Percentiles rank a stretch among this genome's conserved stretches.
These are phyloP conservation scores for Callocephalon fimbriatum DNA, from an alignment of 2,113 vertebrate genomes.

Conservation along the genomic window DNA sequence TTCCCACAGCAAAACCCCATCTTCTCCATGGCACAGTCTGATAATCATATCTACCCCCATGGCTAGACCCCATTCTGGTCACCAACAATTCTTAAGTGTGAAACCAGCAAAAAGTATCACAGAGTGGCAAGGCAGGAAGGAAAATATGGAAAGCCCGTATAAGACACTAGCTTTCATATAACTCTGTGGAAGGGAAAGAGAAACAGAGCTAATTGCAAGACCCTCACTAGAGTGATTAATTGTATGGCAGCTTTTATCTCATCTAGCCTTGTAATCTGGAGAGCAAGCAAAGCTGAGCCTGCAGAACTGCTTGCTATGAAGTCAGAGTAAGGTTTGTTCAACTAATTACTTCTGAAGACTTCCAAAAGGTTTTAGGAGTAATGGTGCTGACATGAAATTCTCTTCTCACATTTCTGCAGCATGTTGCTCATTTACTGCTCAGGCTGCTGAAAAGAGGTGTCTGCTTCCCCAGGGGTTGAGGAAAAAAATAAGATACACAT, in stretches of 20 bases:
- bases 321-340: background rate
- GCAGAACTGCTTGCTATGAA: background rate
- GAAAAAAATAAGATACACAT: background rate
- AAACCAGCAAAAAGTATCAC: background rate
- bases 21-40: too few relatives aligned
- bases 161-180: rapidly evolving
- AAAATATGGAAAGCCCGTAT: background rate
- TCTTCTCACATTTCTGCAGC: rapidly evolving
- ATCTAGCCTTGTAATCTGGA: background rate
- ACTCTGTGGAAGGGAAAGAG: background rate
- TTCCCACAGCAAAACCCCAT: too few relatives aligned
- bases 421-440: background rate
- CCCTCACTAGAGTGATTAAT: background rate
- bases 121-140: background rate
- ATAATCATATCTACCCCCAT: too few relatives aligned
- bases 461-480: background rate
- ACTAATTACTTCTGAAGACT: background rate
- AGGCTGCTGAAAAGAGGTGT: background rate
- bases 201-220: background rate
- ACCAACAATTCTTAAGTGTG: background rate
- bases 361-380: background rate
- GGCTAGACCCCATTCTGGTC: background rate
- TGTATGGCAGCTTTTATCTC: background rate
- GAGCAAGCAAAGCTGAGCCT: background rate
- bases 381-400: background rate